phyloP scores from a whole-genome alignment of 2,888 invertebrate species.

The Macrophya annulata region DNA sequence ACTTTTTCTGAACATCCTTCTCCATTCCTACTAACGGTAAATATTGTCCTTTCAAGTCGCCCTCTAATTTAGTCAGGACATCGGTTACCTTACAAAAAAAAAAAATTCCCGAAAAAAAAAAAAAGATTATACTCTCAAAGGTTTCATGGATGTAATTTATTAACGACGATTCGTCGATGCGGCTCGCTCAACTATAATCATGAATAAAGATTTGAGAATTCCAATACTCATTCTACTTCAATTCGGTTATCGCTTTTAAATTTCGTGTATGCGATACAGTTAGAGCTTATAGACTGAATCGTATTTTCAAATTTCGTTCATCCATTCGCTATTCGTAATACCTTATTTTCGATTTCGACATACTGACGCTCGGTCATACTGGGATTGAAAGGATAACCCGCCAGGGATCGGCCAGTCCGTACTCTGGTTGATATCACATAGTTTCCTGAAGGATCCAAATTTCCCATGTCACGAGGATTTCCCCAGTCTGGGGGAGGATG shows the following conservation, averaged over 20 bases:
- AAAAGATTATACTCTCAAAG: conserved; percentile 4
- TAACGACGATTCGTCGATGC: neutral
- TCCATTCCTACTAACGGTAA: conserved; percentile 82
- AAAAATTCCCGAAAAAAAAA: neutral
- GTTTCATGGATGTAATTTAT: neutral
- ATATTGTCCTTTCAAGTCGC: conserved; percentile 84
- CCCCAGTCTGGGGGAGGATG: conserved; percentile 86
- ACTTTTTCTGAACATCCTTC: conserved; percentile 82
- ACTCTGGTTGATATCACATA: conserved; percentile 86
- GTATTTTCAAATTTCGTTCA: neutral
- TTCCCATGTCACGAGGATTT: conserved; percentile 81
- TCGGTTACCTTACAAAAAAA: conserved; percentile 68
- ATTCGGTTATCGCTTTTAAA: neutral
- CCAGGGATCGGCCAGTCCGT: conserved; percentile 84
- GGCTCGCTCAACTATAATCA: conserved; percentile 20
- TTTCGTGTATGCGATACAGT: neutral
- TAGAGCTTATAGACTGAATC: neutral
- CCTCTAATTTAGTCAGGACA: conserved; percentile 79
- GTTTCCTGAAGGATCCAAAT: conserved; percentile 83
- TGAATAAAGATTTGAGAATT: neutral
- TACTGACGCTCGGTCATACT: conserved; percentile 85
- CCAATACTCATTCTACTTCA: neutral
- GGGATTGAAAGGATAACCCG: conserved; percentile 87
- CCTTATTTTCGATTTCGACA: conserved; percentile 83
- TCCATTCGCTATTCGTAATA: conserved; percentile 61